Evolutionary conservation across 2,888 invertebrate genomes (phyloP).

Genomic region (Drepanosiphum platanoidis): DNA sequence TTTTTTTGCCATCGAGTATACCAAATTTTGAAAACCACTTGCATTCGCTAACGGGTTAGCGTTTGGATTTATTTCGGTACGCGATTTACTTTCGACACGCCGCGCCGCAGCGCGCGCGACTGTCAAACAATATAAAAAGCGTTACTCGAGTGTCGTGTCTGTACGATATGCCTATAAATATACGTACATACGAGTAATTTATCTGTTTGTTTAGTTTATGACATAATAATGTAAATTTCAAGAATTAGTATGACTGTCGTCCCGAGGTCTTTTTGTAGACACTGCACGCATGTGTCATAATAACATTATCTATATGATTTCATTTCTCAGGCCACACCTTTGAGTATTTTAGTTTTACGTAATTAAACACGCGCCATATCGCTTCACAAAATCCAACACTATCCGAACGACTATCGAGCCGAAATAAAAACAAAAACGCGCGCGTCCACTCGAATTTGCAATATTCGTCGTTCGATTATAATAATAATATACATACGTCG

Average conservation of each 20-base stretch:
- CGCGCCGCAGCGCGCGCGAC: background rate
- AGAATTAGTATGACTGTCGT: constrained; percentile 1
- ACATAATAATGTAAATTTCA: constrained; percentile 45
- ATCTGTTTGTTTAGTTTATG: constrained; percentile 13
- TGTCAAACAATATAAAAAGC: background rate
- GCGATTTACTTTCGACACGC: background rate
- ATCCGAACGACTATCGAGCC: no score
- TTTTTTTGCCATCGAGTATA: background rate
- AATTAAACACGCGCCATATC: background rate
- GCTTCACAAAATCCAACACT: background rate
- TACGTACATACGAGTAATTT: no score
- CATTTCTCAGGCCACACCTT: background rate
- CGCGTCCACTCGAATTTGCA: no score
- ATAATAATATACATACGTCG: background rate
- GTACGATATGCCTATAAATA: background rate
- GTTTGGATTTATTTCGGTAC: background rate
- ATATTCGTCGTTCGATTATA: no score
- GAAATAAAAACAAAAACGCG: no score
- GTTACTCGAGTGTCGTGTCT: background rate
- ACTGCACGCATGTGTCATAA: background rate
- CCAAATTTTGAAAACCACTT: background rate
- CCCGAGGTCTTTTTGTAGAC: background rate
- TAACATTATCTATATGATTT: no score
- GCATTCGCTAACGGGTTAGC: background rate
- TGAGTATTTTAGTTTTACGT: background rate